Evolutionary conservation across 2,888 invertebrate genomes (phyloP).

Genomic region (Luperina testacea): DNA sequence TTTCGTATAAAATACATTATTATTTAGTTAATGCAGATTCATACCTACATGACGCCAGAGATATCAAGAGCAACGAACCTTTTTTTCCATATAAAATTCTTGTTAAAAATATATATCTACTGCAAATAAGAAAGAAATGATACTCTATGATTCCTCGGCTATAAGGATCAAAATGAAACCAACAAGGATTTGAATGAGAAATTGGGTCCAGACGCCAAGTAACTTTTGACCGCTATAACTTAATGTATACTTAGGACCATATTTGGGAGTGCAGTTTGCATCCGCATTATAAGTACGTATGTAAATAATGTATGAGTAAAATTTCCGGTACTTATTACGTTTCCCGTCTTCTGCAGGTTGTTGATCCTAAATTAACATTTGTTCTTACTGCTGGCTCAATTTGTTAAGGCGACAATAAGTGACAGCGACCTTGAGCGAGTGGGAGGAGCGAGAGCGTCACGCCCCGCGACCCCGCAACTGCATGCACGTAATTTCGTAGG

Average conservation of each 20-base stretch:
- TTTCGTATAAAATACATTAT: neutral
- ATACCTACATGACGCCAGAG: neutral
- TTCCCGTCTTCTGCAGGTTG: constrained; percentile 56
- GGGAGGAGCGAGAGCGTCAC: no score
- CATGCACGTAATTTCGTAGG: no score
- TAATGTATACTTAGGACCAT: constrained; percentile 61
- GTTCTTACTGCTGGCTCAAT: constrained; percentile 2
- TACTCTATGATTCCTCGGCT: neutral
- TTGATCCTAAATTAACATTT: constrained; percentile 56
- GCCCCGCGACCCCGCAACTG: no score
- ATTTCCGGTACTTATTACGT: constrained; percentile 54
- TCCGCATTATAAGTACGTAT: constrained; percentile 61
- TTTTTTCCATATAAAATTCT: neutral
- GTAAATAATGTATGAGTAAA: constrained; percentile 59
- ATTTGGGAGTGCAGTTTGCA: constrained; percentile 60
- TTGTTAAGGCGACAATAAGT: no score
- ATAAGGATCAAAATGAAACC: constrained; percentile 5
- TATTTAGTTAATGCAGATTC: neutral
- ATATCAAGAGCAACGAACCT: neutral
- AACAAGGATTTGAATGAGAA: constrained; percentile 12
- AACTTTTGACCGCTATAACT: constrained; percentile 37
- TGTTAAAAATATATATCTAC: neutral
- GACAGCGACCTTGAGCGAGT: no score
- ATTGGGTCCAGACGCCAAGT: constrained; percentile 26
- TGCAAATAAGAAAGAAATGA: neutral